Conservation (phyloP, 2,797 vertebrate species). For the Philypnodon macrostomus region DNA sequence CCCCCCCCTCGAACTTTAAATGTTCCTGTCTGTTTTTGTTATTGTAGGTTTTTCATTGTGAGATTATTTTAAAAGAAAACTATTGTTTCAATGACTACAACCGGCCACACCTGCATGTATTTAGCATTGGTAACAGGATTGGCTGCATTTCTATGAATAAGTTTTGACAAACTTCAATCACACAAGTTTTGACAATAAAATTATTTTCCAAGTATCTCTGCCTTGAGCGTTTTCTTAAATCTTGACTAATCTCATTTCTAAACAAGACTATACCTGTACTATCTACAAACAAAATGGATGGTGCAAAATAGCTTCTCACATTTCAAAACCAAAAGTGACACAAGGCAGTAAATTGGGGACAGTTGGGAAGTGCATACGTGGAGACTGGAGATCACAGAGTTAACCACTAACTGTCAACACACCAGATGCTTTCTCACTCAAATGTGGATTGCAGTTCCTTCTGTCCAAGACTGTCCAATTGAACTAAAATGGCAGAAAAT, state of each 20-base stretch:
- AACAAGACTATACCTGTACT: conserved; percentile 6
- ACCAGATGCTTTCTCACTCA: background rate
- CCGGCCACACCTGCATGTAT: conserved; percentile 27
- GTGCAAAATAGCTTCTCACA: background rate
- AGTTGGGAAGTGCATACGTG: background rate
- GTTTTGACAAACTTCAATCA: conserved; percentile 30
- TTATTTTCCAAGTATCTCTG: conserved; percentile 25
- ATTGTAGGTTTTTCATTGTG: conserved; percentile 14
- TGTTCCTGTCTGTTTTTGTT: conserved; percentile 37
- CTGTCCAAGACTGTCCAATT: background rate
- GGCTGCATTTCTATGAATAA: conserved; percentile 26
- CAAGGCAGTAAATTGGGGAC: background rate
- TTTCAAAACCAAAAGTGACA: background rate
- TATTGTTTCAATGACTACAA: conserved; percentile 16
- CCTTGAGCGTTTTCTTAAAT: conserved; percentile 4
- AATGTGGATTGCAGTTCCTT: background rate
- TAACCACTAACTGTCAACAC: background rate
- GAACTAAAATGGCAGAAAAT: background rate
- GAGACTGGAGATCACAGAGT: background rate
- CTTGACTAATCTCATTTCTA: background rate
- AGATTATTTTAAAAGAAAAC: conserved; percentile 26
- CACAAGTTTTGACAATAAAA: conserved; percentile 62
- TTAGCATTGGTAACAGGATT: conserved; percentile 29
- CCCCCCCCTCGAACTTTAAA: conserved; percentile 52
- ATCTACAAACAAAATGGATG: background rate